Evolutionary conservation across 2,797 vertebrate species (phyloP).

Genomic region (Lophotriccus pileatus): DNA sequence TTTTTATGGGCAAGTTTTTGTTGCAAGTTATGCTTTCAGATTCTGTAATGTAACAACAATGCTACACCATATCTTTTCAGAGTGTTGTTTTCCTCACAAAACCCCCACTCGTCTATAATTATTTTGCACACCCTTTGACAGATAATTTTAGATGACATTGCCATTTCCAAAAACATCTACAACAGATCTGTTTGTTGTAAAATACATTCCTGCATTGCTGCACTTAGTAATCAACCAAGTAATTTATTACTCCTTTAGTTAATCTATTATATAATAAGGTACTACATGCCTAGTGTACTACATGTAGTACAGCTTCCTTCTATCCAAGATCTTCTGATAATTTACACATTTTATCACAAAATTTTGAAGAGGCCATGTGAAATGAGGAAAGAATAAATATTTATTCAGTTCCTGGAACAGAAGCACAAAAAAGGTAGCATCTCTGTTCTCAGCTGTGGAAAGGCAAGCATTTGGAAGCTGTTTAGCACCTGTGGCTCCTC

Average conservation of each 20-base stretch:
- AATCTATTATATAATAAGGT: not conserved
- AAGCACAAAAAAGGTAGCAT: not conserved
- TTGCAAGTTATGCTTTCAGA: not conserved
- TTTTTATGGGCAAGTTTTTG: not conserved
- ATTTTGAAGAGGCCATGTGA: not conserved
- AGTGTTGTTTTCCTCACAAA: not conserved
- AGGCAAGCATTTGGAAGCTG: not conserved
- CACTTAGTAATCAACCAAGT: not conserved
- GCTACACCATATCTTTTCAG: not conserved
- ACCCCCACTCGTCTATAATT: accelerated
- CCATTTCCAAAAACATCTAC: not conserved
- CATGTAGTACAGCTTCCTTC: not conserved
- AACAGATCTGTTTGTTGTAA: not conserved
- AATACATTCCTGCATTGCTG: not conserved
- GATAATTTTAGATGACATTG: not conserved
- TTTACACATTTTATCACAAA: not conserved
- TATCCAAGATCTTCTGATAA: not conserved
- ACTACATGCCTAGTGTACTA: not conserved
- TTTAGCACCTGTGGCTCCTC: not conserved
- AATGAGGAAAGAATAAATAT: not conserved
- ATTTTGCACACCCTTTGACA: not conserved
- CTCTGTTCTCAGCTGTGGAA: not conserved
- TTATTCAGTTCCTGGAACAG: not conserved
- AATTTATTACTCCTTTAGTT: not conserved
- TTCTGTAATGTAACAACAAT: not conserved